Conservation (phyloP, 2,113 vertebrate species). For the Ceyx cyanopectus region DNA sequence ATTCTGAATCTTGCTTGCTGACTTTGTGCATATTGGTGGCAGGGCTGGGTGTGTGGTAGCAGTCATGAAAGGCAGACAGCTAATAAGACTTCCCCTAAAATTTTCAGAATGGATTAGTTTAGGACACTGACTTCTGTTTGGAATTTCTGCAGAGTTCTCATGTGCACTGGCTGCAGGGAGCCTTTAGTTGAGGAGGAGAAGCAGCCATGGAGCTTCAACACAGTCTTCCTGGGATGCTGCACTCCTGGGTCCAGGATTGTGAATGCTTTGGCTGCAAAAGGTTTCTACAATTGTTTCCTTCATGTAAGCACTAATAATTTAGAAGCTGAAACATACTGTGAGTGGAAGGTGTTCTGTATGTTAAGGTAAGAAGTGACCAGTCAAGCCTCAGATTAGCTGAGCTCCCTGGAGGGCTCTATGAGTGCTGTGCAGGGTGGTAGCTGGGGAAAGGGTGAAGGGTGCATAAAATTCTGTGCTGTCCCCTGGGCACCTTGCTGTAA, state of each 20-base stretch:
- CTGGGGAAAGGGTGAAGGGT: neutral
- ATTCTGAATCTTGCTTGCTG: constrained; percentile 34
- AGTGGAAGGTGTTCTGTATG: neutral
- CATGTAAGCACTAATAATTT: neutral
- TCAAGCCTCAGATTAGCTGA: neutral
- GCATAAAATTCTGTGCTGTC: neutral
- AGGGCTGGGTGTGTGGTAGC: neutral
- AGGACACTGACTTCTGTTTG: neutral
- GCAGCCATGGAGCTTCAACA: neutral
- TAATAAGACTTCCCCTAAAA: neutral
- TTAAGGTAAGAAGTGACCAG: neutral
- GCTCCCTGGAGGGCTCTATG: neutral
- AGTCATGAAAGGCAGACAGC: neutral
- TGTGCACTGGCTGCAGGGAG: neutral
- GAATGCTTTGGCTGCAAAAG: neutral
- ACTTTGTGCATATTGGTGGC: constrained; percentile 29
- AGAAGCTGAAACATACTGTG: neutral
- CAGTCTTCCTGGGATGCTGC: neutral
- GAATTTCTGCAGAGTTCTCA: neutral
- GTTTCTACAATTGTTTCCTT: neutral
- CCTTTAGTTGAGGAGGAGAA: neutral
- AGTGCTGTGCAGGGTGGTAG: neutral
- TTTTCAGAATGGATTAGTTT: neutral
- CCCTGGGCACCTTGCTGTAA: neutral
- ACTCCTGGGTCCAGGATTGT: neutral